phyloP scores from a whole-genome alignment of 2,113 vertebrate species.

The Anseranas semipalmata region DNA sequence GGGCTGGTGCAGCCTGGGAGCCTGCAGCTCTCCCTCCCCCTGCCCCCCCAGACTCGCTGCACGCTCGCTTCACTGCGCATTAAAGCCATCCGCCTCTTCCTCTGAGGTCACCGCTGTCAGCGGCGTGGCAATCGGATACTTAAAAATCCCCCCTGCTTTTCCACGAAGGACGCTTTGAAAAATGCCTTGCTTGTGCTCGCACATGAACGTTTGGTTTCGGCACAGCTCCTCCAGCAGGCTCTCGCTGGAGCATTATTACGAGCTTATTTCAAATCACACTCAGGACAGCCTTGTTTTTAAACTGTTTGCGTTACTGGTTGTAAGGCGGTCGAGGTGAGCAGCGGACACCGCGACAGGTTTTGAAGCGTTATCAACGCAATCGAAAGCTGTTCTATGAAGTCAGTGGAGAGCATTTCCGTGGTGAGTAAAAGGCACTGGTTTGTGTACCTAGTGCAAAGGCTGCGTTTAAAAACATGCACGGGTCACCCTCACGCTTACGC shows the following conservation, averaged over 20 bases:
- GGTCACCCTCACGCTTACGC: not conserved
- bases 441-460: slow-evolving; percentile 41
- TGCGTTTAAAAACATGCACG: slow-evolving; percentile 3
- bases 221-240: accelerated
- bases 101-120: not conserved
- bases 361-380: slow-evolving; percentile 16
- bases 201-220: accelerated
- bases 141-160: not conserved
- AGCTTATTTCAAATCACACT: not conserved
- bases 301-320: not conserved
- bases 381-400: slow-evolving; percentile 48
- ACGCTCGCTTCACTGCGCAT: not conserved
- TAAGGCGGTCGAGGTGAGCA: not conserved
- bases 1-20: accelerated
- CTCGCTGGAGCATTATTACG: not conserved
- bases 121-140: accelerated
- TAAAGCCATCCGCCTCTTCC: not conserved
- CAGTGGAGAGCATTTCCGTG: not conserved
- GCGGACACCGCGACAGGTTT: not conserved
- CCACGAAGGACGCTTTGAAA: not conserved
- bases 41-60: accelerated
- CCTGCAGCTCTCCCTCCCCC: not conserved
- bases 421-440: not conserved
- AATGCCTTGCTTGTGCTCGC: accelerated
- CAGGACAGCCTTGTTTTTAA: not conserved